Percentiles rank a stretch among this genome's conserved stretches.
Conservation (phyloP, 2,797 vertebrate species). For the Acropternis orthonyx region DNA sequence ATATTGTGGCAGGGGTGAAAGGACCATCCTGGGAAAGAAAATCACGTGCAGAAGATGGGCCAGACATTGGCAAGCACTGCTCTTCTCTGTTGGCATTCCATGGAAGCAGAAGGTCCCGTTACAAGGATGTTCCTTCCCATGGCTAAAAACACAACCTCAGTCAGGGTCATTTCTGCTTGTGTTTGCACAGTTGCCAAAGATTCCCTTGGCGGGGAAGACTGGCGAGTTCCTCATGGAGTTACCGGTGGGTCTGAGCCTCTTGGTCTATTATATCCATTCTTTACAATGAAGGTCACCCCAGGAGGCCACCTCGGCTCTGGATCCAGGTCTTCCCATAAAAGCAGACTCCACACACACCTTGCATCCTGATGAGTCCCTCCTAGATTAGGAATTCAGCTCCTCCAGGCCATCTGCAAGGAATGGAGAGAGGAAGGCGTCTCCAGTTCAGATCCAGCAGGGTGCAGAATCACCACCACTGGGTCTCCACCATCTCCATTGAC, state of each 20-base stretch:
- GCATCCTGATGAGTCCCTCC: not conserved
- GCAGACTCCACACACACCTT: not conserved
- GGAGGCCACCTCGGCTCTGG: not conserved
- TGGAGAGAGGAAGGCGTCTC: not conserved
- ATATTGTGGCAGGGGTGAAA: not conserved
- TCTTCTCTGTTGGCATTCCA: not conserved
- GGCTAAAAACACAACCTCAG: not conserved
- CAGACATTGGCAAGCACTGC: fast-evolving
- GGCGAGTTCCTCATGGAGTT: not conserved
- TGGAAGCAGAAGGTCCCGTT: not conserved
- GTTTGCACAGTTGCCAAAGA: not conserved
- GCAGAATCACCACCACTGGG: fast-evolving
- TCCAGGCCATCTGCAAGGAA: not conserved
- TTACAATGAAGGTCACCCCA: not conserved
- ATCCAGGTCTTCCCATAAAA: not conserved
- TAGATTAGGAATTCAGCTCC: not conserved
- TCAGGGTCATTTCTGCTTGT: not conserved
- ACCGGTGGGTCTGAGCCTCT: not conserved
- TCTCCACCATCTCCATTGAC: fast-evolving
- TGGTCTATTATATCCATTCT: not conserved
- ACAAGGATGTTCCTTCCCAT: not conserved
- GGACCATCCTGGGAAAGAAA: not conserved
- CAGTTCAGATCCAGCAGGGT: not conserved
- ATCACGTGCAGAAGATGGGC: not conserved
- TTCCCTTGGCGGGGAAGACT: not conserved